These are phyloP conservation scores for Folsomia manolachei DNA, from an alignment of 2,888 invertebrate genomes.

Conservation along the genomic window DNA sequence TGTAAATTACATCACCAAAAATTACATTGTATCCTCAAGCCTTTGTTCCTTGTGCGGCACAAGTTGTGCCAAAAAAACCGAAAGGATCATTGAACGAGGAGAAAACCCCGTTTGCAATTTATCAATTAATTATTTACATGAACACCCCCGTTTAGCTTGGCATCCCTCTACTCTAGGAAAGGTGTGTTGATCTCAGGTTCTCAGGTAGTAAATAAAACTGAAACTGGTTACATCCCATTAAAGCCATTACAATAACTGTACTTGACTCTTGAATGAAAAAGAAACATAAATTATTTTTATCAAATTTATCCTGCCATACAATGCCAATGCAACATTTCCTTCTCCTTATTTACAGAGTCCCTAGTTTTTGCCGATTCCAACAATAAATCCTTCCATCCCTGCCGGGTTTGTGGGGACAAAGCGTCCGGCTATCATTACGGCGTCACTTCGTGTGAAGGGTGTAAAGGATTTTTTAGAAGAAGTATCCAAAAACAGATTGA, in stretches of 20 bases:
- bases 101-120: not conserved
- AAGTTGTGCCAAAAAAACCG: too few species aligned
- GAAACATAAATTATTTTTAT: too few species aligned
- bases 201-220: too few species aligned
- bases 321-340: not conserved
- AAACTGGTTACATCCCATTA: not conserved
- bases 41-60: too few species aligned
- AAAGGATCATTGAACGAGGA: not conserved
- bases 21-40: too few species aligned
- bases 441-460: conserved; percentile 96
- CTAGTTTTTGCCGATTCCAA: conserved; percentile 66
- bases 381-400: conserved; percentile 85
- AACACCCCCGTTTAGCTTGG: too few species aligned
- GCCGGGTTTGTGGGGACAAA: conserved; percentile 96
- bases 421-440: conserved; percentile 97
- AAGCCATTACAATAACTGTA: not conserved
- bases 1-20: too few species aligned
- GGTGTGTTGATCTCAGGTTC: too few species aligned
- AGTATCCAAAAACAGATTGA: conserved; percentile 97
- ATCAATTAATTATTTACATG: not conserved
- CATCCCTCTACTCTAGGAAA: too few species aligned
- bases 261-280: too few species aligned
- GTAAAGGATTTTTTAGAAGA: conserved; percentile 95
- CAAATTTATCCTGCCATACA: too few species aligned
- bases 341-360: not conserved